Evolutionary conservation across 2,113 vertebrate species (phyloP), one percentile per base, ranked within the genome.

Genomic region (Speoplatyrhinus poulsoni): DNA sequence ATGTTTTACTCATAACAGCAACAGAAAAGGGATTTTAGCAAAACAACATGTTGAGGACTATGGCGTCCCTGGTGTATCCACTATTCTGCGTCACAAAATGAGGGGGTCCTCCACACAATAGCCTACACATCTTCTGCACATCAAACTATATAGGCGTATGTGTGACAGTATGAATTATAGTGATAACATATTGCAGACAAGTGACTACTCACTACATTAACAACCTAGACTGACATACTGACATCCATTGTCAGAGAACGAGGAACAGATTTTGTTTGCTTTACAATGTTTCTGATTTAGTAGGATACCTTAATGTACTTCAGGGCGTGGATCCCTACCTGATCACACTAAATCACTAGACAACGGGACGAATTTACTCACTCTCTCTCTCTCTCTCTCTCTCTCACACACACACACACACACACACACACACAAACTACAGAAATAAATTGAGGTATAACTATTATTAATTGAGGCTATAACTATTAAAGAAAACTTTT

Each of bases 291-390:
- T 15, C 65, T n/a, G 60, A 67, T 85, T 83, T 88, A 62, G 26
- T 26, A 26, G 26, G 26, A 26, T 26, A 26, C 2, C 26, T 26
- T 26, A 26, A 1, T 26, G 26, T 26, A 75, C 73, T 68, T 73
- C 54, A 82, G 74, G 82, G 84, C 1, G 76, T 80, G 80, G 73
- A 56, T 52, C 55, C 41, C 15, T 73, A 66, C 48, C 74, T 77
- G 80, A 78, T 75, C 74, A 3, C 36, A 41, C 36, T 41, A 5
- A 41, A 41, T 5, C 36, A 41, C 36, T 41, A 41, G 36, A 41
- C 36, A 41, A 41, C 36, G 36, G 36, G 4, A 6, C 36, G 36
- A 41, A 3, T 6, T 19, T 19, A 19, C 26, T 26, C 2, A 2
- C 1, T 26, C 2, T 26, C 26, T 26, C 2, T 26, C 26, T 26